Conservation (phyloP, 2,797 vertebrate species). For the Sebastes diaconus region DNA sequence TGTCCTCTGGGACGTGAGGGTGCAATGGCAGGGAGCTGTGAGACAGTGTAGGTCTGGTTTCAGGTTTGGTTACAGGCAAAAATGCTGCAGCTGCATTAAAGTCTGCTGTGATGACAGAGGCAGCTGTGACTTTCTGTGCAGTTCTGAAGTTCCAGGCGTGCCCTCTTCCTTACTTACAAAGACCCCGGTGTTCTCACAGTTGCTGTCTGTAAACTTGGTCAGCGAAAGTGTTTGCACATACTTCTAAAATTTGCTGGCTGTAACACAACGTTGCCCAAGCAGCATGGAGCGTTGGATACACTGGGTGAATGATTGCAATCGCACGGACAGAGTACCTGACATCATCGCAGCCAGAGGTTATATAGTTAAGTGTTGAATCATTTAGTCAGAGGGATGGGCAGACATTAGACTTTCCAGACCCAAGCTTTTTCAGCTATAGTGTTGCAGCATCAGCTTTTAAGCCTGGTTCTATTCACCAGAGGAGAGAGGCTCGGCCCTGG, state of each 20-base stretch:
- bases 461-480: slow-evolving; percentile 4
- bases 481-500: slow-evolving; percentile 1
- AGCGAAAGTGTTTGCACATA: slow-evolving; percentile 5
- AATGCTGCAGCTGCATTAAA: slow-evolving; percentile 63
- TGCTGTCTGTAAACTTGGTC: slow-evolving; percentile 16
- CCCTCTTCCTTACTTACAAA: slow-evolving; percentile 33
- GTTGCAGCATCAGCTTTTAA: slow-evolving; percentile 32
- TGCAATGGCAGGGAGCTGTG: slow-evolving; percentile 55
- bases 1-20: slow-evolving; percentile 67
- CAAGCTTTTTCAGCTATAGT: not conserved
- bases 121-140: slow-evolving; percentile 56
- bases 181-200: slow-evolving; percentile 22
- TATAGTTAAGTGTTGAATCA: slow-evolving; percentile 16
- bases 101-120: slow-evolving; percentile 53
- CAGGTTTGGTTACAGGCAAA: slow-evolving; percentile 68
- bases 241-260: slow-evolving; percentile 18
- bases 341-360: slow-evolving; percentile 21
- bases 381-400: slow-evolving; percentile 1
- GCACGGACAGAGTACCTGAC: slow-evolving; percentile 20
- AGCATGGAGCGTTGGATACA: slow-evolving; percentile 26
- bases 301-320: slow-evolving; percentile 30
- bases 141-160: slow-evolving; percentile 28
- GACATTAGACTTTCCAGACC: slow-evolving; percentile 23
- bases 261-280: slow-evolving; percentile 32
- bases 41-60: slow-evolving; percentile 78